Conservation (phyloP, 2,797 vertebrate species). For the Clangula hyemalis region DNA sequence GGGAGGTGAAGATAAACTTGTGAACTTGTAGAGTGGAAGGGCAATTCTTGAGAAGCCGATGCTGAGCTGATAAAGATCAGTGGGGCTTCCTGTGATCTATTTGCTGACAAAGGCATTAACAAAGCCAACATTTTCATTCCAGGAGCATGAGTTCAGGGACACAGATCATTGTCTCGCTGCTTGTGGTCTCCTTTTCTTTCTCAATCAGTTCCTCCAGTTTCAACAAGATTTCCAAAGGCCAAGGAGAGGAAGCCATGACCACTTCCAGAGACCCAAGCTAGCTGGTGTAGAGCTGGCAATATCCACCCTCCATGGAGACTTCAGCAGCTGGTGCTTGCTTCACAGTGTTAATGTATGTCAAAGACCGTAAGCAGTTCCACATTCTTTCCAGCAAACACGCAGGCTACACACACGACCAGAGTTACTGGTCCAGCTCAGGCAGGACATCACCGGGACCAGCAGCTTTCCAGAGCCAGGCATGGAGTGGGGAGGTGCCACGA, state of each 20-base stretch:
- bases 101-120: neutral
- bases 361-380: neutral
- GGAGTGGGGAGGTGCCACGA: accelerated
- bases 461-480: accelerated
- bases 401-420: neutral
- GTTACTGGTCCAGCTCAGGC: neutral
- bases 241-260: neutral
- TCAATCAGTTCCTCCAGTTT: neutral
- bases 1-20: neutral
- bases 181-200: neutral
- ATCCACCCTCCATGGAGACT: neutral
- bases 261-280: neutral
- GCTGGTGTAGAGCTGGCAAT: neutral
- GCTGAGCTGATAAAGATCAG: neutral
- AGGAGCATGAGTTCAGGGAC: neutral
- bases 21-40: neutral
- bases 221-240: neutral
- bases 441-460: accelerated
- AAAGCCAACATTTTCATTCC: neutral
- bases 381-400: neutral
- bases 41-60: neutral
- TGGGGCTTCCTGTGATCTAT: neutral
- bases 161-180: neutral
- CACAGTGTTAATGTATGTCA: neutral
- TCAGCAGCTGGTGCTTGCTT: neutral